These are phyloP conservation scores for Campopleginae sp. DNA, from an alignment of 2,888 invertebrate genomes.

Conservation along the genomic window DNA sequence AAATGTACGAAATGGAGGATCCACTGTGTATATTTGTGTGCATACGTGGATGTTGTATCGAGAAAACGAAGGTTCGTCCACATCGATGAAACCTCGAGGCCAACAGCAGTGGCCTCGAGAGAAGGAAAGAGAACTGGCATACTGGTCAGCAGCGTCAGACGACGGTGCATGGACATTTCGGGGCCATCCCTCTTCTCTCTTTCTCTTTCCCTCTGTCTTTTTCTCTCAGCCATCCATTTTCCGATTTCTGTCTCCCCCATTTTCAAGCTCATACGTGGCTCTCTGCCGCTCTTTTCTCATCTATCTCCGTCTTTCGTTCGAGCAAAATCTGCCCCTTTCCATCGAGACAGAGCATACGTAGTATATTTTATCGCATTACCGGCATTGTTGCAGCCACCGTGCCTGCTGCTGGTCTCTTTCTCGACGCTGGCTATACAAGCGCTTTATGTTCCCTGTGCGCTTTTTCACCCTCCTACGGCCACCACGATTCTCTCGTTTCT, in stretches of 20 bases:
- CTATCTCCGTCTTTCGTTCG: slow-evolving; percentile 63
- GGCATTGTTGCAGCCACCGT: slow-evolving; percentile 80
- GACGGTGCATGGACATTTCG: slow-evolving; percentile 74
- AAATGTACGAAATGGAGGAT: slow-evolving; percentile 50
- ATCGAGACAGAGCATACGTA: slow-evolving; percentile 72
- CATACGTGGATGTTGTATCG: slow-evolving; percentile 13
- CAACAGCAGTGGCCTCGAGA: slow-evolving; percentile 49
- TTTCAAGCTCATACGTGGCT: slow-evolving; percentile 56
- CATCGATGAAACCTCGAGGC: slow-evolving; percentile 59
- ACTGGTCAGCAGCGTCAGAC: slow-evolving; percentile 74
- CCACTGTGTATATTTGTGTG: slow-evolving; percentile 5
- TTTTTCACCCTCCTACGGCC: slow-evolving; percentile 56
- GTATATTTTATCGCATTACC: slow-evolving; percentile 82
- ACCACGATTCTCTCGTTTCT: slow-evolving; percentile 65
- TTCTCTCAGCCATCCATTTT: slow-evolving; percentile 38
- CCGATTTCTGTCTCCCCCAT: slow-evolving; percentile 59
- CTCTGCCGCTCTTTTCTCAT: slow-evolving; percentile 21
- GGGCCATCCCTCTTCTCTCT: slow-evolving; percentile 24
- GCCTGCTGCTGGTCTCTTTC: slow-evolving; percentile 59
- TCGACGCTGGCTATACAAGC: slow-evolving; percentile 40
- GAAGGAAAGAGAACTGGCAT: slow-evolving; percentile 65
- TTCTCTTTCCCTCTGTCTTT: slow-evolving; percentile 14
- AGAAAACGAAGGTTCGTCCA: slow-evolving; percentile 65
- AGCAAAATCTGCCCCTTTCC: slow-evolving; percentile 68
- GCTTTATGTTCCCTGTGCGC: slow-evolving; percentile 56